A percentile compares a stretch with the other conserved stretches of the same genome.
Conservation (phyloP, 2,797 vertebrate species). For the Hybognathus amarus region DNA sequence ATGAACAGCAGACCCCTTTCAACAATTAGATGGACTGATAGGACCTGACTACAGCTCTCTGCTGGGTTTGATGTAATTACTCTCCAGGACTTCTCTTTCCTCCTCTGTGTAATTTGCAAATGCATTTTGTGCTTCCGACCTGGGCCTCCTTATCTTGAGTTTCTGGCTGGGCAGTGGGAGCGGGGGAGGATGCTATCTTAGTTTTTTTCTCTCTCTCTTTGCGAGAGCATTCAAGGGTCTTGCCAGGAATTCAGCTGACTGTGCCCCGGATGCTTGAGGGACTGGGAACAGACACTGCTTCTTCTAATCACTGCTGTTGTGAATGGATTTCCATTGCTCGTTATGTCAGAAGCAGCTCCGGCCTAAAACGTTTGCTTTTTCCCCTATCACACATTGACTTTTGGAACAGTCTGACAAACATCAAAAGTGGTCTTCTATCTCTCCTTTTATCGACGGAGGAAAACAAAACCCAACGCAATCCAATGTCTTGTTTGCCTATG, state of each 20-base stretch:
- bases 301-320: conserved; percentile 61
- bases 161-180: conserved; percentile 53
- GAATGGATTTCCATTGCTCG: conserved; percentile 66
- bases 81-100: conserved; percentile 74
- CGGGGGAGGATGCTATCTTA: conserved; percentile 61
- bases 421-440: conserved; percentile 3
- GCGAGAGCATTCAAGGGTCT: conserved; percentile 55
- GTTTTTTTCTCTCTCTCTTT: conserved; percentile 31
- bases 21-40: conserved; percentile 77
- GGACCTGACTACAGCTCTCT: conserved; percentile 63
- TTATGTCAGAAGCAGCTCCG: conserved; percentile 60
- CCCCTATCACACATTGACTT: conserved; percentile 66
- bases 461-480: conserved; percentile 37
- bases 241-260: conserved; percentile 61
- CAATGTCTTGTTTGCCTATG: conserved; percentile 50
- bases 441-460: conserved; percentile 2
- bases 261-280: conserved; percentile 55
- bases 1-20: conserved; percentile 67
- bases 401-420: conserved; percentile 24
- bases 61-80: conserved; percentile 76
- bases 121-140: conserved; percentile 74
- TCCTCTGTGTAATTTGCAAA: conserved; percentile 76
- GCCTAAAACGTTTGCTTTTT: conserved; percentile 72
- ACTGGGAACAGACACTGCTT: conserved; percentile 50
- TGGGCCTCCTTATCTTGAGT: conserved; percentile 71